phyloP scores from a whole-genome alignment of 2,888 invertebrate genomes.

The Polydrusus pterygomalis region DNA sequence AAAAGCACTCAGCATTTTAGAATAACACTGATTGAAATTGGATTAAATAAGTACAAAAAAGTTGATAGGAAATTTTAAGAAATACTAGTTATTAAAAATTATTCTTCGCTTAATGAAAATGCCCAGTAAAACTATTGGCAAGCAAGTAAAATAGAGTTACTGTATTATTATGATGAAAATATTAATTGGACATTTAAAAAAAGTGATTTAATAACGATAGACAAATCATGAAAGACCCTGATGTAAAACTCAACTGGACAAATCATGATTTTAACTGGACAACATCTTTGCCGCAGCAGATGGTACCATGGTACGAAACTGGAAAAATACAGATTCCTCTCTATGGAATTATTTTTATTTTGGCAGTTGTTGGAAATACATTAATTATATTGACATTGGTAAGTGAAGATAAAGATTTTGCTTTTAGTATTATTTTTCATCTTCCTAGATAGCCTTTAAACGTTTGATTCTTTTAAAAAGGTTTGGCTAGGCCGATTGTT shows the following conservation, averaged over 20 bases:
- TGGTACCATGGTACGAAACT: slow-evolving; percentile 62
- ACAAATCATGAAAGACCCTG: background rate
- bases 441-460: too few relatives aligned
- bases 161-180: too few relatives aligned
- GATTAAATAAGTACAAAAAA: too few relatives aligned
- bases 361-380: slow-evolving; percentile 77
- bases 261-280: slow-evolving; percentile 26
- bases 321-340: slow-evolving; percentile 74
- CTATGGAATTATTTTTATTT: slow-evolving; percentile 76
- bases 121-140: too few relatives aligned
- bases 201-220: slow-evolving; percentile 11
- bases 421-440: background rate
- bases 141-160: too few relatives aligned
- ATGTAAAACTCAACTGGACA: slow-evolving; percentile 32
- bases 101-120: too few relatives aligned
- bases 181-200: background rate
- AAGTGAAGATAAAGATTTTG: slow-evolving; percentile 47
- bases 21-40: too few relatives aligned
- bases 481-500: too few relatives aligned
- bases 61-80: too few relatives aligned
- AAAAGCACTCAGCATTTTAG: too few relatives aligned
- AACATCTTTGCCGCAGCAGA: slow-evolving; percentile 20
- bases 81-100: too few relatives aligned
- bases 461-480: too few relatives aligned
- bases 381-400: slow-evolving; percentile 76